Conservation (phyloP, 2,113 vertebrate species). For the Syngnathus scovelli region DNA sequence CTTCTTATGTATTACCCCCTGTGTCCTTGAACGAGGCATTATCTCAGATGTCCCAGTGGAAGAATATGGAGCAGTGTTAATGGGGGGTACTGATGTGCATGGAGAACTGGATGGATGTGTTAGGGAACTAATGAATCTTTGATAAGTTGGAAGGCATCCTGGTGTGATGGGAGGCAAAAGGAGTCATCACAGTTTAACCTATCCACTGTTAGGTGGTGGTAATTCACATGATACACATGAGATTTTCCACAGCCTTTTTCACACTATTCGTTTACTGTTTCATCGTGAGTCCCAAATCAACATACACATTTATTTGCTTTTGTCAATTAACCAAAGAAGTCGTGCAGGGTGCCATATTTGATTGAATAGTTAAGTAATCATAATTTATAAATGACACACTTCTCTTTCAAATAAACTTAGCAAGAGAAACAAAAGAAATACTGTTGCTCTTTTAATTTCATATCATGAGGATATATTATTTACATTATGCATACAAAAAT, state of each 20-base stretch:
- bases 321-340: no score
- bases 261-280: no score
- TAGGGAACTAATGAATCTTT: constrained; percentile 65
- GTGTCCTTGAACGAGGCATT: constrained; percentile 67
- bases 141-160: constrained; percentile 57
- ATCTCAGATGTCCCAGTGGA: constrained; percentile 45
- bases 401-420: no score
- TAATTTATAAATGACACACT: no score
- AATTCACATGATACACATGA: constrained; percentile 20
- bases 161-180: constrained; percentile 44
- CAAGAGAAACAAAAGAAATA: no score
- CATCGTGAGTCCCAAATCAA: no score
- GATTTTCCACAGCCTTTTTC: constrained; percentile 5
- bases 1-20: constrained; percentile 48
- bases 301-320: no score
- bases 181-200: constrained; percentile 45
- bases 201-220: constrained; percentile 36
- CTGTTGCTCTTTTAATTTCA: no score
- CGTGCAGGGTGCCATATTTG: no score
- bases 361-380: no score
- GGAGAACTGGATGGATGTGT: constrained; percentile 57
- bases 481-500: no score
- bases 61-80: constrained; percentile 48
- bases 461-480: no score
- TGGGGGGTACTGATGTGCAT: constrained; percentile 44